These are phyloP conservation scores for Eufriesea mexicana DNA, from an alignment of 1,140 invertebrate species.

Conservation along the genomic window DNA sequence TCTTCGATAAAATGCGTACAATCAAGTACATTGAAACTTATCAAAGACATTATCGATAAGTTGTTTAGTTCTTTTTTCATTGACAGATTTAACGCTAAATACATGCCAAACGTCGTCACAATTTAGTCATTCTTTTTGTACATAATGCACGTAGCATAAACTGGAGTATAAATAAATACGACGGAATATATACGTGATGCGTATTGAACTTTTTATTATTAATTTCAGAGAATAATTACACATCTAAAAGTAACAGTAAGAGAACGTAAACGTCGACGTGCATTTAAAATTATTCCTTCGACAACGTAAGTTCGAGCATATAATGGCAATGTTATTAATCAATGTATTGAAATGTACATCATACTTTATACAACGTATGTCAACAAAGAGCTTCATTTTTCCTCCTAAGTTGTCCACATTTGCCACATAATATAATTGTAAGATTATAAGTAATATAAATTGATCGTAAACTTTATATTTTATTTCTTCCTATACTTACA, in stretches of 20 bases:
- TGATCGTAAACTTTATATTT: conserved; percentile 16
- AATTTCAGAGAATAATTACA: conserved; percentile 13
- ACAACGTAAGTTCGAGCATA: conserved; percentile 9
- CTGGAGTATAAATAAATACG: conserved; percentile 40
- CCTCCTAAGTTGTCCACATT: conserved; percentile 23
- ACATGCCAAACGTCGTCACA: conserved; percentile 26
- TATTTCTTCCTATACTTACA: conserved; percentile 1
- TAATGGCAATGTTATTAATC: conserved; percentile 30
- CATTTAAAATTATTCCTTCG: conserved; percentile 36
- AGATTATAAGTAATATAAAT: conserved; percentile 35
- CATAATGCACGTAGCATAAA: conserved; percentile 35
- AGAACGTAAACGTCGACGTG: conserved; percentile 14
- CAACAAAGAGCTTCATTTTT: conserved; percentile 27
- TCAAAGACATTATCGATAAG: conserved; percentile 29
- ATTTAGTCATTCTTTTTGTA: conserved; percentile 47
- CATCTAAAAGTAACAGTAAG: conserved; percentile 24
- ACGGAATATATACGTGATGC: conserved; percentile 10
- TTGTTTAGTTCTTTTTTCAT: conserved; percentile 22
- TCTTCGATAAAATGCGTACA: conserved; percentile 15
- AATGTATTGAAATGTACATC: conserved; percentile 28
- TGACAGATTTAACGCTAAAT: conserved; percentile 4
- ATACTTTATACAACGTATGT: conserved; percentile 29
- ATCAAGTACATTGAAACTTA: conserved; percentile 32
- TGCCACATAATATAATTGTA: conserved; percentile 33
- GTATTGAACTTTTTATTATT: conserved; percentile 30